phyloP scores from a whole-genome alignment of 2,888 invertebrate species.

The Tineola bisselliella region DNA sequence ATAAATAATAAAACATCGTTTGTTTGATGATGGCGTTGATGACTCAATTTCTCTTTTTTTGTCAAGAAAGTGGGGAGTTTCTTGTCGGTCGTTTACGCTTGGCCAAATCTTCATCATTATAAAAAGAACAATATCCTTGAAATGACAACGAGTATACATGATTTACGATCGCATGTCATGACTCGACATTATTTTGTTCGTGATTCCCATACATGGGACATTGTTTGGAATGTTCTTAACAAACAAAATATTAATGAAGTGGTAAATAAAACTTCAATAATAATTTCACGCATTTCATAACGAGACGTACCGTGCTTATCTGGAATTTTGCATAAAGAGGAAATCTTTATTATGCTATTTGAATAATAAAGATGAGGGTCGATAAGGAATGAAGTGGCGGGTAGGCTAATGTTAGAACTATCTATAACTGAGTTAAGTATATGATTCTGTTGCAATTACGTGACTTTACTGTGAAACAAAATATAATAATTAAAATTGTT shows the following conservation, averaged over 20 bases:
- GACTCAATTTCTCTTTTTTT: not conserved
- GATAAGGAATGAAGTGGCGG: not conserved
- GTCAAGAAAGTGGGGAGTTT: not conserved
- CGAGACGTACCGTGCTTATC: not conserved
- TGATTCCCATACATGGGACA: not conserved
- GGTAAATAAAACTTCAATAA: not conserved
- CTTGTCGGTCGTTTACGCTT: not conserved
- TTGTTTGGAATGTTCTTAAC: not conserved
- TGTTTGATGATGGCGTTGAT: not conserved
- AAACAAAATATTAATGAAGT: not conserved
- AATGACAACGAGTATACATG: slow-evolving; percentile 1
- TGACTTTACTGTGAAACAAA: too few relatives aligned
- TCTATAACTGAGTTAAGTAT: too few relatives aligned
- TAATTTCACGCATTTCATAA: not conserved
- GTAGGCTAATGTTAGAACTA: too few relatives aligned
- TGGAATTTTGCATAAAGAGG: slow-evolving; percentile 4
- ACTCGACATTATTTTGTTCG: not conserved
- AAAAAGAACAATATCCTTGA: slow-evolving; percentile 5
- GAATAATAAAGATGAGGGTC: not conserved
- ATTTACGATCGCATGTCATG: slow-evolving; percentile 2
- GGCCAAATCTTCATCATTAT: not conserved
- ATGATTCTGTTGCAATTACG: too few relatives aligned
- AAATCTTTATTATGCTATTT: not conserved
- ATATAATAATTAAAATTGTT: too few relatives aligned
- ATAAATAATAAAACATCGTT: not conserved